Base-by-base conservation (phyloP, 2,113 vertebrate species). In the Serilophus lunatus region DNA sequence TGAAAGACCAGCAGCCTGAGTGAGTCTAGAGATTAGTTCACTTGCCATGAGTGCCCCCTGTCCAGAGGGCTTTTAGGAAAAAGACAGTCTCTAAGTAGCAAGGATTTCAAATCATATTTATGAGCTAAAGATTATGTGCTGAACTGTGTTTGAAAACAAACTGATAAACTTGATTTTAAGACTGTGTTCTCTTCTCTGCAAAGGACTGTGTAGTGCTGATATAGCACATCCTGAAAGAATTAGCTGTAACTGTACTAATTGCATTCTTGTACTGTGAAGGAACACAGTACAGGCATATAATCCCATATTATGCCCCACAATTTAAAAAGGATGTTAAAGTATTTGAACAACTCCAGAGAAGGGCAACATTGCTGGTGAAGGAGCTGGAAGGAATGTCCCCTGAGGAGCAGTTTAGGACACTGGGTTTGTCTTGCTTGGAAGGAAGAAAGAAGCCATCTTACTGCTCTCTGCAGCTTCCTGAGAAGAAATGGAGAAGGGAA, bases 201-300 rank as follows among this genome's bases (percentile, higher is more conserved):
- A 75, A 79, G 61, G 31, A 15, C 44, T 20, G 9, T 29, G 40
- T 20, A 29, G 23, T 4, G 33, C 69, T 92, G 83, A 86, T 36
- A 18, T 19, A 44, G 40, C 59, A 59, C 36, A 70, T 87, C 36
- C 56, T 91, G 56, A 82, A 96, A 63, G 50, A 78, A 68, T 71
- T 82, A 90, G 10, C 63, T 84, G 6, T 26, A 78, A n/a, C 77
- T 66, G 8, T 81, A 23, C 51, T 87, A 74, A 50, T 42, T 60
- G 13, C 6, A 0, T 75, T 57, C 42, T 53, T 9, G 0, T 70
- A 13, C 31, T 65, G 7, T n/a, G 66, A 49, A 25, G 16, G 26
- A 71, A 16, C 22, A 38, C 42, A 18, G 10, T 35, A 40, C 13
- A 12, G 57, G 18, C 71, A 63, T 82, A 35, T 25, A 68, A 40